Evolutionary conservation across 2,888 invertebrate genomes (phyloP).

Genomic region (Conchocele bisecta): DNA sequence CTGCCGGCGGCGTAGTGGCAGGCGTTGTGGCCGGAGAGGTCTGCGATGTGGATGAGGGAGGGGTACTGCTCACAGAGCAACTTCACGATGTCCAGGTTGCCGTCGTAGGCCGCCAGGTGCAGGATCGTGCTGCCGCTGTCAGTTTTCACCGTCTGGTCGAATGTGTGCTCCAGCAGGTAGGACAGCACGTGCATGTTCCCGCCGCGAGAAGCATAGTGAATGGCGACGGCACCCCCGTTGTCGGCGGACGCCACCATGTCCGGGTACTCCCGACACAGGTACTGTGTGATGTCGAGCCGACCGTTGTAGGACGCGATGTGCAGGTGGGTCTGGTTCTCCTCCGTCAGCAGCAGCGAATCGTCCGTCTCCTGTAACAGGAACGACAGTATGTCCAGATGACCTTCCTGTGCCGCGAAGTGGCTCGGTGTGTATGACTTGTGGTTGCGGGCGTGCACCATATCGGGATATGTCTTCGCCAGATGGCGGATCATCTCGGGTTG

Average conservation of each 20-base stretch:
- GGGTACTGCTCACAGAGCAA: constrained; percentile 39
- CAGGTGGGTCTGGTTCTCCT: constrained; percentile 44
- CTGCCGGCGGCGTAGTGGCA: constrained; percentile 51
- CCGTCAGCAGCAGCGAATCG: constrained; percentile 13
- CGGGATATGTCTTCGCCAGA: constrained; percentile 24
- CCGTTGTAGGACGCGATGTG: constrained; percentile 55
- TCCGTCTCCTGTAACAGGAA: constrained; percentile 8
- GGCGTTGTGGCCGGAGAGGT: constrained; percentile 38
- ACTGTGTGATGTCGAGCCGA: constrained; percentile 27
- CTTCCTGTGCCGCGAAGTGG: constrained; percentile 55
- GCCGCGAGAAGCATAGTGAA: constrained; percentile 53
- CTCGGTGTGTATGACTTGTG: constrained; percentile 28
- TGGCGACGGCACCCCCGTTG: constrained; percentile 22
- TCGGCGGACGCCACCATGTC: constrained; percentile 24
- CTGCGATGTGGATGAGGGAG: constrained; percentile 15
- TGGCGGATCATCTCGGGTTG: constrained; percentile 44
- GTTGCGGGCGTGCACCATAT: constrained; percentile 20
- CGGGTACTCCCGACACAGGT: constrained; percentile 26
- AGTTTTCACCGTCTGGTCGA: constrained; percentile 26
- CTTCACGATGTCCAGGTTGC: constrained; percentile 32
- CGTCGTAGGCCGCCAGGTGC: constrained; percentile 49
- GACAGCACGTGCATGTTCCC: constrained; percentile 32
- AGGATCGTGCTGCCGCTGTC: constrained; percentile 32
- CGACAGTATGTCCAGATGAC: constrained; percentile 29
- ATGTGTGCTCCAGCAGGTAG: constrained; percentile 21